Evolutionary conservation across 2,888 invertebrate species (phyloP), one percentile per base, ranked within the genome.

Genomic region (Pteria penguin): DNA sequence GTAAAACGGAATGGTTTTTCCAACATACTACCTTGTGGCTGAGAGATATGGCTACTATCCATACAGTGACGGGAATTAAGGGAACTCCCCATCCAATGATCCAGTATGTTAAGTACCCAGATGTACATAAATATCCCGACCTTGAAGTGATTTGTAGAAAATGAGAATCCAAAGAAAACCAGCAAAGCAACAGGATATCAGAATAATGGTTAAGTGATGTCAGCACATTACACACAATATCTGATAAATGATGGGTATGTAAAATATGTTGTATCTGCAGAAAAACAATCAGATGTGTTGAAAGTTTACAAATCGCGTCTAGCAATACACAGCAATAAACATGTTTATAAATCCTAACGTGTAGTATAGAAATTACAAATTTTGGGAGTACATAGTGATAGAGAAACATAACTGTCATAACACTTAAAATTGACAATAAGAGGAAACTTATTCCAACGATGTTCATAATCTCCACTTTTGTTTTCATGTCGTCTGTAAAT

Each of bases 11-110:
- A 24, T 81, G 75, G 27, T 75, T 76, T 0, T 61, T 55, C 83
- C 83, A 83, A 32, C 81, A 83, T n/a, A 52, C 67, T 27, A 73
- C 63, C 24, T 73, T 76, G 45, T 80, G 67, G 69, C 72, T 68
- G 5, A 81, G 70, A 8, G 71, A 66, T 27, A 77, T 26, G 11
- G 81, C 76, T 54, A 83, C 77, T 1, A 68, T 69, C 83, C 81
- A 83, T 3, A 79, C 36, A 1, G 75, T 68, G n/a, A 66, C 60
- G 4, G 83, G 81, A 11, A 83, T 62, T 4, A 75, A 27, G 4
- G 81, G 80, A 31, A 78, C 45, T 22, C 78, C 80, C 80, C 81
- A 83, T 18, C 80, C 83, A 29, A 81, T 55, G n/a, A 79, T 27
- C 26, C 75, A 60, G 52, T 81, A 83, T 14, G 65, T 60, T 22